phyloP scores from a whole-genome alignment of 2,113 vertebrate genomes.

The Platycercus adscitus region DNA sequence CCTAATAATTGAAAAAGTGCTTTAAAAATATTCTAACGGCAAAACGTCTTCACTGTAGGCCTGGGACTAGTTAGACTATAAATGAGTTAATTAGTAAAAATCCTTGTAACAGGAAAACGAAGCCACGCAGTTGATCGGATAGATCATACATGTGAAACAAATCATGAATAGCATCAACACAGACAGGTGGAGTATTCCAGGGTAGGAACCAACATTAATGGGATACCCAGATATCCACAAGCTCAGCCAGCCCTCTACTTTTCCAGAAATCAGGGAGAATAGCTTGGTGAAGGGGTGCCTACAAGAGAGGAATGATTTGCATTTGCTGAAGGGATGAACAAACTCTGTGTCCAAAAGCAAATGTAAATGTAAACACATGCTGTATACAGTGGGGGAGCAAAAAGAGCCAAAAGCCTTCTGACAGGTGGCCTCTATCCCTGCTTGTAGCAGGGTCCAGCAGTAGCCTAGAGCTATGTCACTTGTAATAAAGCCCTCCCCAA shows the following conservation, averaged over 20 bases:
- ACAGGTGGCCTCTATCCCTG: rapidly evolving
- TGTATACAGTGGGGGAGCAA: rapidly evolving
- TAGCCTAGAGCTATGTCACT: background rate
- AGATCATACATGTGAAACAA: background rate
- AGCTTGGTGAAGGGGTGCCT: background rate
- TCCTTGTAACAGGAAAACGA: background rate
- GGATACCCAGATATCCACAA: background rate
- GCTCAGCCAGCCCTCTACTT: background rate
- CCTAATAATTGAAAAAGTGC: conserved; percentile 43
- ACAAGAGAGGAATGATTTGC: background rate
- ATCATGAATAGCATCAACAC: background rate
- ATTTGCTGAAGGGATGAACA: background rate
- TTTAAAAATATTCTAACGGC: background rate
- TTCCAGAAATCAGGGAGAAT: background rate
- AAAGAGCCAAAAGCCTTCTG: background rate
- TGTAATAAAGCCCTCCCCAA: background rate
- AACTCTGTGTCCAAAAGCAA: background rate
- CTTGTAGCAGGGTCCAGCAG: background rate
- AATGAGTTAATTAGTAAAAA: conserved; percentile 9
- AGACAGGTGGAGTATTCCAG: background rate
- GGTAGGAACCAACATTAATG: background rate
- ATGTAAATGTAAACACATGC: background rate
- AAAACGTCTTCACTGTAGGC: background rate
- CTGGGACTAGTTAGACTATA: conserved; percentile 23
- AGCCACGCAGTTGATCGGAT: background rate